phyloP scores from a whole-genome alignment of 2,113 vertebrate species.

The Rhinichthys klamathensis region DNA sequence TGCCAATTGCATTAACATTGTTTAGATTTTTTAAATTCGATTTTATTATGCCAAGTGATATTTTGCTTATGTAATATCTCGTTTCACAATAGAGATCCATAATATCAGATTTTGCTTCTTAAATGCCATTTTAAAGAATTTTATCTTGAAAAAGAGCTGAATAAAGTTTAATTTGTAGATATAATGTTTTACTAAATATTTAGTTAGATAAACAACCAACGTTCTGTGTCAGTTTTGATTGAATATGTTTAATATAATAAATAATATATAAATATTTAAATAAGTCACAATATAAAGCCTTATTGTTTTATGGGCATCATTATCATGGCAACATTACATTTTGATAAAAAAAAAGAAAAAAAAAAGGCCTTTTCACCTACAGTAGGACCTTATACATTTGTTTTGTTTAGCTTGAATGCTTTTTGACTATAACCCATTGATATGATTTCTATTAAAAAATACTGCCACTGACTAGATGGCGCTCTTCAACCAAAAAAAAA shows the following conservation, averaged over 20 bases:
- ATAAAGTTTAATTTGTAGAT: neutral
- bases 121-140: neutral
- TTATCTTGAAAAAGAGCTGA: neutral
- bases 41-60: slow-evolving; percentile 7
- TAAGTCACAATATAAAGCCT: neutral
- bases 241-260: too few species aligned
- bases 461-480: slow-evolving; percentile 46
- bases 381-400: neutral
- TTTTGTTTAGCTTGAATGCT: neutral
- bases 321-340: neutral
- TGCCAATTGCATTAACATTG: neutral
- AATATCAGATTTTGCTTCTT: neutral
- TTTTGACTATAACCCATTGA: neutral
- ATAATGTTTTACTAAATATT: too few species aligned
- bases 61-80: neutral
- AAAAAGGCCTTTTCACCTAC: neutral
- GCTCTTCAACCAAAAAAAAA: slow-evolving; percentile 20
- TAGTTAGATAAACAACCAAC: neutral
- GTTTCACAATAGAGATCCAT: too few species aligned
- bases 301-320: neutral
- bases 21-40: neutral
- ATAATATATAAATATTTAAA: neutral
- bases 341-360: neutral
- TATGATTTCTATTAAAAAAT: neutral
- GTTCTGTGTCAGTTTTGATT: too few species aligned